Evolutionary conservation across 2,113 vertebrate species (phyloP).

Genomic region (Megaceryle torquata): DNA sequence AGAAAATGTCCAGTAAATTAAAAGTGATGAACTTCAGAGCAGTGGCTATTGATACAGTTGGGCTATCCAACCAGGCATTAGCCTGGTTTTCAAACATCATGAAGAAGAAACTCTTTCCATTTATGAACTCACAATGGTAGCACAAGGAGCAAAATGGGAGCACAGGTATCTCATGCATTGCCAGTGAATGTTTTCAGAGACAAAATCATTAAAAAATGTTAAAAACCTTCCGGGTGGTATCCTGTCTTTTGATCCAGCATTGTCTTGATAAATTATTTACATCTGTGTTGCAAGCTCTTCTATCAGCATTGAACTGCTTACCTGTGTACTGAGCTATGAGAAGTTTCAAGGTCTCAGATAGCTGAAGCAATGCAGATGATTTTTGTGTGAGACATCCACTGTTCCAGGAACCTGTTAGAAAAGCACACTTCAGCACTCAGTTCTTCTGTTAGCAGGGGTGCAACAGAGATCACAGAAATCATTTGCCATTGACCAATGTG

Average conservation of each 20-base stretch:
- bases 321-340: background rate
- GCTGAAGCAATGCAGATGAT: background rate
- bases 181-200: background rate
- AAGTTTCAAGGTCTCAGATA: background rate
- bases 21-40: background rate
- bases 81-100: background rate
- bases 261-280: background rate
- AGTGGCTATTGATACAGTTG: background rate
- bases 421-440: background rate
- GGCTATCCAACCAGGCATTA: background rate
- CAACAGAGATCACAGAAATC: background rate
- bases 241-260: background rate
- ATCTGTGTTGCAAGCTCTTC: background rate
- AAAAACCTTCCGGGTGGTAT: background rate
- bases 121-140: background rate
- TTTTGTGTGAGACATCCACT: background rate
- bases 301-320: background rate
- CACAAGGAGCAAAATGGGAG: background rate
- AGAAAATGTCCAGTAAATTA: background rate
- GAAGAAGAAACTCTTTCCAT: background rate
- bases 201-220: background rate
- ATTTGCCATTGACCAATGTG: background rate
- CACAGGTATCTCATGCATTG: background rate
- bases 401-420: background rate
- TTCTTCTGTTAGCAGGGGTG: background rate